A percentile compares a stretch with the other conserved stretches of the same genome.
Evolutionary conservation across 2,888 invertebrate species (phyloP).

Genomic region (Parnassius mnemosyne): DNA sequence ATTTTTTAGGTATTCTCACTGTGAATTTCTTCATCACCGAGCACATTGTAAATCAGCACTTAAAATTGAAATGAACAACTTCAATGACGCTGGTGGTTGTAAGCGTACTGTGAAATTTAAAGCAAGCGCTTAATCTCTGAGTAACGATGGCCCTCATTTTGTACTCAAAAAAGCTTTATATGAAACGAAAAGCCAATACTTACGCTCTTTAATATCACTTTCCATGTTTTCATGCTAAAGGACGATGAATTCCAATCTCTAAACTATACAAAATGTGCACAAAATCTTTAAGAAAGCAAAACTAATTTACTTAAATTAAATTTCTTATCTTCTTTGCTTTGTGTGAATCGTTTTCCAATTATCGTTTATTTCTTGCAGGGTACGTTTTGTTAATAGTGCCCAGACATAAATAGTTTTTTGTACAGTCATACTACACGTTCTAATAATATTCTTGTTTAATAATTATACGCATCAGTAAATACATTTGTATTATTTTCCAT

Average conservation of each 20-base stretch:
- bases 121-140: too few species aligned
- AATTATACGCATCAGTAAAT: too few species aligned
- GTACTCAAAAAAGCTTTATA: neutral
- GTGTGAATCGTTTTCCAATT: constrained; percentile 15
- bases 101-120: too few species aligned
- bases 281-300: constrained; percentile 12
- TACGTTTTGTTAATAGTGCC: neutral
- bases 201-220: neutral
- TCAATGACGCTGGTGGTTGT: too few species aligned
- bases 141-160: neutral
- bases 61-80: too few species aligned
- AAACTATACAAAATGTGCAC: constrained; percentile 7
- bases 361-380: constrained; percentile 13
- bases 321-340: constrained; percentile 11
- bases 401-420: fast-evolving
- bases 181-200: neutral
- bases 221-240: neutral
- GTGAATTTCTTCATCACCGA: too few species aligned
- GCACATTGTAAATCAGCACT: too few species aligned
- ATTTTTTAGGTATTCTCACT: too few species aligned
- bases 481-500: too few species aligned
- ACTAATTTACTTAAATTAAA: constrained; percentile 18
- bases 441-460: too few species aligned
- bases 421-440: too few species aligned
- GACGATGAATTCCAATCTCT: constrained; percentile 2